Evolutionary conservation across 1,140 invertebrate species (phyloP).

Genomic region (Orius laevigatus): DNA sequence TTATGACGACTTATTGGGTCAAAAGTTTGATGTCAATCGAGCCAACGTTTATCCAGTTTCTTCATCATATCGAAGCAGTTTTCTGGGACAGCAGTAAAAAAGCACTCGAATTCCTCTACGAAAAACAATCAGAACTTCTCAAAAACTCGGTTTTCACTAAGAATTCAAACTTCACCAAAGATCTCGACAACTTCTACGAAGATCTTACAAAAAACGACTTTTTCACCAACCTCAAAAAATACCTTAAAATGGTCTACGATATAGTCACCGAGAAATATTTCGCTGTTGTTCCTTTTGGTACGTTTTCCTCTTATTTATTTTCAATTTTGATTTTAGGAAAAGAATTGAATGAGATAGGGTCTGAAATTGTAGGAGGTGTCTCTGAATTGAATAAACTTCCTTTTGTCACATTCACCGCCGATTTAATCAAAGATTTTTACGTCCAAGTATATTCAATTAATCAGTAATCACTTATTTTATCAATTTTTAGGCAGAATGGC

Average conservation of each 20-base stretch:
- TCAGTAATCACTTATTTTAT: too few relatives aligned
- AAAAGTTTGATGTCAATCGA: constrained; percentile 50
- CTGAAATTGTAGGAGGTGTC: constrained; percentile 50
- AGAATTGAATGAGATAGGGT: constrained; percentile 48
- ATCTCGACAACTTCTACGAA: constrained; percentile 56
- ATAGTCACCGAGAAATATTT: constrained; percentile 58
- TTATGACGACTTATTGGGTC: constrained; percentile 49
- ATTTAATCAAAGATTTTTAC: constrained; percentile 24
- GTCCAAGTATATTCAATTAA: constrained; percentile 22
- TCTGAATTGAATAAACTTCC: constrained; percentile 50
- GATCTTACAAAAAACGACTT: constrained; percentile 56
- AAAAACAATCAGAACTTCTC: constrained; percentile 55
- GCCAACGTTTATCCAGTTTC: constrained; percentile 53
- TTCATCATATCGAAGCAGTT: constrained; percentile 56
- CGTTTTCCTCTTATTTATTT: constrained; percentile 23
- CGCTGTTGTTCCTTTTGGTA: constrained; percentile 56
- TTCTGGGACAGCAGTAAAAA: constrained; percentile 54
- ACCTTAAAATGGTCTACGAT: constrained; percentile 41
- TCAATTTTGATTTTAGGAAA: constrained; percentile 18
- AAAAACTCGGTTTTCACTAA: constrained; percentile 63
- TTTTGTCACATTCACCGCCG: constrained; percentile 41
- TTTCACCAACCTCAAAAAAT: constrained; percentile 58
- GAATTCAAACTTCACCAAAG: constrained; percentile 58
- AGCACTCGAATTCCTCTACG: constrained; percentile 60
- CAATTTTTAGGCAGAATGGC: constrained; percentile 33